Evolutionary conservation across 1,140 invertebrate species (phyloP).

Genomic region (Diachasmimorpha longicaudata): DNA sequence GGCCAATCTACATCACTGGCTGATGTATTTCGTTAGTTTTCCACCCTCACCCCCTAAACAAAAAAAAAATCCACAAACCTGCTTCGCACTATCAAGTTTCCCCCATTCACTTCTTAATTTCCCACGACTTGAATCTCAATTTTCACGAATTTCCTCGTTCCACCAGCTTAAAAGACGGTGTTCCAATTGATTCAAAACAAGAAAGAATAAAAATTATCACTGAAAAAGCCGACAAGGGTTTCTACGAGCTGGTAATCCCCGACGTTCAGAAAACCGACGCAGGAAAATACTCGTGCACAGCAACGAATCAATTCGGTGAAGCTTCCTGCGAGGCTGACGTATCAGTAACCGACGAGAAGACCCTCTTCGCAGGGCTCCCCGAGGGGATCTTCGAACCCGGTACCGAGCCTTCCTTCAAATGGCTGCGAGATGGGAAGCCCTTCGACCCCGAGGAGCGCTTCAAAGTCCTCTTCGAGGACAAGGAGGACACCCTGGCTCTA

Average conservation of each 20-base stretch:
- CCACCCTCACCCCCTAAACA: not conserved
- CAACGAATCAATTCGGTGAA: constrained; percentile 84
- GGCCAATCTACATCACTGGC: too few species aligned
- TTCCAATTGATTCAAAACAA: constrained; percentile 71
- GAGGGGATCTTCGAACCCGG: constrained; percentile 75
- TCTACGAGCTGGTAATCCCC: constrained; percentile 88
- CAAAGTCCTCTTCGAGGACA: constrained; percentile 90
- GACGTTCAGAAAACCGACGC: constrained; percentile 82
- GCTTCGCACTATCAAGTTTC: not conserved
- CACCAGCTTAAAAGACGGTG: constrained; percentile 82
- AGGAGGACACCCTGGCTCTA: constrained; percentile 89
- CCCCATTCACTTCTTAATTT: not conserved
- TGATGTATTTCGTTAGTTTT: too few species aligned
- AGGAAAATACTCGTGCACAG: constrained; percentile 87
- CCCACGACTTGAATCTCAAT: not conserved
- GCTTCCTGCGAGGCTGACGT: constrained; percentile 77
- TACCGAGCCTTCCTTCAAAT: constrained; percentile 82
- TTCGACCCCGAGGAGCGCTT: constrained; percentile 93
- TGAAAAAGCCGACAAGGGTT: constrained; percentile 81
- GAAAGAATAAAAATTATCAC: constrained; percentile 77
- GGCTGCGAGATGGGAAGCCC: constrained; percentile 88
- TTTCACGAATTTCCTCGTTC: constrained; percentile 14
- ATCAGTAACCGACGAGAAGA: constrained; percentile 83
- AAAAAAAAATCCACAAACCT: not conserved
- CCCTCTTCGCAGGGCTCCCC: constrained; percentile 76